Evolutionary conservation across 2,797 vertebrate species (phyloP).

Genomic region (Esox lucius): DNA sequence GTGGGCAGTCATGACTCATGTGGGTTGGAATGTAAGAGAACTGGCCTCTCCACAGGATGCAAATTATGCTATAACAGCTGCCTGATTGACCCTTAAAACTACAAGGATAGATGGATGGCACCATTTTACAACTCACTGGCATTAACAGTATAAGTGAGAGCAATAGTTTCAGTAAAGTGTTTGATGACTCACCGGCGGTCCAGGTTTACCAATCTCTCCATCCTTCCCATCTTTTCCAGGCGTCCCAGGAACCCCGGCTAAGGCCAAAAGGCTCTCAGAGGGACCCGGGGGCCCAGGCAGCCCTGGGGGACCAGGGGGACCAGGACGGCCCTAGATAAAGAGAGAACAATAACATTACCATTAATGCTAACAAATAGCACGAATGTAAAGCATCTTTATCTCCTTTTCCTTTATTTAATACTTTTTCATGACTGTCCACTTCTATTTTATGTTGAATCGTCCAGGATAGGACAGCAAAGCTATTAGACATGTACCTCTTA

Average conservation of each 20-base stretch:
- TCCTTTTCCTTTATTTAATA: no score
- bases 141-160: not conserved
- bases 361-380: not conserved
- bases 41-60: not conserved
- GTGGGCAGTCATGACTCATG: not conserved
- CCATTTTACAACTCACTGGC: not conserved
- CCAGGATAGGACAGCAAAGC: no score
- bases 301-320: slow-evolving; percentile 84
- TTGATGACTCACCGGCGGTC: slow-evolving; percentile 78
- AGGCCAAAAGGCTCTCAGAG: slow-evolving; percentile 42
- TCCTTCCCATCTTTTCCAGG: slow-evolving; percentile 79
- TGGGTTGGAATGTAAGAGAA: not conserved
- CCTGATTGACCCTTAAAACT: not conserved
- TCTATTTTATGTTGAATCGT: no score
- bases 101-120: not conserved
- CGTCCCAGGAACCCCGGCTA: slow-evolving; percentile 70
- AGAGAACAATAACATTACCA: not conserved
- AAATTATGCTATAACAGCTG: not conserved
- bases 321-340: slow-evolving; percentile 81
- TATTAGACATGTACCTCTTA: no score
- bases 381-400: no score
- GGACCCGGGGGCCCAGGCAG: slow-evolving; percentile 72
- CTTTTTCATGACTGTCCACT: no score
- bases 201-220: slow-evolving; percentile 79
- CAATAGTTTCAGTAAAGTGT: not conserved